These are phyloP conservation scores for Pteropus rufus DNA, from an alignment of 2,797 vertebrate species.

Conservation along the genomic window DNA sequence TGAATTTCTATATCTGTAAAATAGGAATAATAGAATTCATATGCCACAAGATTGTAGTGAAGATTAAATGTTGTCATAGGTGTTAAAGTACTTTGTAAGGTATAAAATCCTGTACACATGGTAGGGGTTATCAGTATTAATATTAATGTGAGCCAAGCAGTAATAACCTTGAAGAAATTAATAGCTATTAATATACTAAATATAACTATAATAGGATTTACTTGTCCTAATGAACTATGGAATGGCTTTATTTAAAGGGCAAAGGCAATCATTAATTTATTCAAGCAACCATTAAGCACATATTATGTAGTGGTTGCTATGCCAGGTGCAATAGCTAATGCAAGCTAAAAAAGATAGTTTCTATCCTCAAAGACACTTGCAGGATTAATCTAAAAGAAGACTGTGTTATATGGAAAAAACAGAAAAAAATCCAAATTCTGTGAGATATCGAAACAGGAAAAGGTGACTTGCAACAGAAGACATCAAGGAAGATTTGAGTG, in stretches of 20 bases:
- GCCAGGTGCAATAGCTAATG: background rate
- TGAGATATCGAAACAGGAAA: background rate
- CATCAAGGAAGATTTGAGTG: background rate
- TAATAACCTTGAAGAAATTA: slow-evolving; percentile 70
- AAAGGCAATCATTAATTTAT: slow-evolving; percentile 52
- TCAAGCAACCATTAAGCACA: slow-evolving; percentile 31
- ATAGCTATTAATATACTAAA: slow-evolving; percentile 55
- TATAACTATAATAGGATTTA: slow-evolving; percentile 40
- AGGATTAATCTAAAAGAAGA: background rate
- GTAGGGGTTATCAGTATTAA: slow-evolving; percentile 57
- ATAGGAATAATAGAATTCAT: slow-evolving; percentile 15
- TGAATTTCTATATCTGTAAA: slow-evolving; percentile 40
- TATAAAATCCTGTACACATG: slow-evolving; percentile 50
- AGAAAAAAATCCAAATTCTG: background rate
- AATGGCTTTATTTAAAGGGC: slow-evolving; percentile 65
- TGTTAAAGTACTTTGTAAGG: background rate
- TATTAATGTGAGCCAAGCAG: slow-evolving; percentile 58
- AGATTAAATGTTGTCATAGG: background rate
- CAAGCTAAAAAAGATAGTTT: background rate
- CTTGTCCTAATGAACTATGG: slow-evolving; percentile 69
- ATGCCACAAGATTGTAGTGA: background rate
- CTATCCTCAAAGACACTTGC: background rate
- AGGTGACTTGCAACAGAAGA: background rate
- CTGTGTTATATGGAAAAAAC: background rate
- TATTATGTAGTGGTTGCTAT: background rate